Evolutionary conservation across 2,797 vertebrate species (phyloP).

Genomic region (Rhadinocentrus ornatus): DNA sequence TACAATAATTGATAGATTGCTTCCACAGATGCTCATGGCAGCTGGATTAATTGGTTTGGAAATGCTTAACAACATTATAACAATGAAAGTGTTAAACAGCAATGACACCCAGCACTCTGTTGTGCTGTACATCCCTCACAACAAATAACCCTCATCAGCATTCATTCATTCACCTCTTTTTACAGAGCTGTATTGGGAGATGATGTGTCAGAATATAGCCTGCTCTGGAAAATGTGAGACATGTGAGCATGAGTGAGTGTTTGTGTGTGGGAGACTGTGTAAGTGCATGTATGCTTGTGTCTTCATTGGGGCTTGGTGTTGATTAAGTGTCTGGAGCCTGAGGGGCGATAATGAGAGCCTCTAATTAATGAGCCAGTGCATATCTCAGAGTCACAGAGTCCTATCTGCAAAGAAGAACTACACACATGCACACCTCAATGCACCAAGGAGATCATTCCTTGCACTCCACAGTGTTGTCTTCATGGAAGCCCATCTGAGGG

Average conservation of each 20-base stretch:
- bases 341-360: conserved; percentile 82
- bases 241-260: conserved; percentile 18
- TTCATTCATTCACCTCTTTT: conserved; percentile 72
- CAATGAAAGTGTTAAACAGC: conserved; percentile 75
- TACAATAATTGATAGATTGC: conserved; percentile 63
- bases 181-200: conserved; percentile 60
- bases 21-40: conserved; percentile 55
- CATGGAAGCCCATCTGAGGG: conserved; percentile 70
- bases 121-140: conserved; percentile 72
- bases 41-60: conserved; percentile 70
- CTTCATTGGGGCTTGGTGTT: conserved; percentile 76
- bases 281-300: conserved; percentile 60
- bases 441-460: conserved; percentile 56
- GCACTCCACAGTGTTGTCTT: conserved; percentile 64
- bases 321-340: conserved; percentile 82
- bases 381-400: conserved; percentile 82
- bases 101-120: conserved; percentile 68
- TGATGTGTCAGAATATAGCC: conserved; percentile 69
- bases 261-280: conserved; percentile 29
- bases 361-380: conserved; percentile 84
- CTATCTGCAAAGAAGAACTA: conserved; percentile 74
- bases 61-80: conserved; percentile 73
- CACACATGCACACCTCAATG: conserved; percentile 48
- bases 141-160: conserved; percentile 79
- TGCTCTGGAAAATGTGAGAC: conserved; percentile 46